Base-by-base conservation (phyloP, 2,888 invertebrate genomes). In the Phlogophora meticulosa region DNA sequence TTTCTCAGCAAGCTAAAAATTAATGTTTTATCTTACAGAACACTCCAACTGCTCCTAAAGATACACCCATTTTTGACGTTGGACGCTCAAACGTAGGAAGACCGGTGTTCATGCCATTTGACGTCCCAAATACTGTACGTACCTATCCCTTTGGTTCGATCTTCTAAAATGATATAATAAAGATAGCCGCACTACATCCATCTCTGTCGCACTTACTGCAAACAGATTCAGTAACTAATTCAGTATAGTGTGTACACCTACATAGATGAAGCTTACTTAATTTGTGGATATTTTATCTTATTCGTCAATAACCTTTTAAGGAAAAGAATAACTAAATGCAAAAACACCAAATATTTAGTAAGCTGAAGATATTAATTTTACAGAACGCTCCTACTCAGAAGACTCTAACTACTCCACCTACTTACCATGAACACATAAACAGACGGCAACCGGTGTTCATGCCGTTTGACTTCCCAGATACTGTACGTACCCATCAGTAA, bases 21-120 rank as follows among this genome's bases (percentile, higher is more conserved):
- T 1, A 22, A 40, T 4, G 20, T 32, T 13, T 10, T 17, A 10
- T 53, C 17, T 69, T 32, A 13, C 32, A 73, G 70, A 17, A 43
- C 1, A 2, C 32, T 40, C 7, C 4, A 7, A n/a, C 43, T 11
- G 20, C 36, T 28, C 28, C 36, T 7, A 15, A 15, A 32, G 13
- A 5, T 0, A 32, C 32, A 22, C 40, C n/a, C n/a, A 15, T 13
- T 0, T 10, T 1, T n/a, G n/a, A n/a, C n/a, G n/a, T n/a, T n/a
- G n/a, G n/a, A n/a, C n/a, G n/a, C n/a, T n/a, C n/a, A n/a, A n/a
- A n/a, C n/a, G n/a, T n/a, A 43, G 13, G 22, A 17, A 15, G 17
- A 57, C 20, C 28, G 11, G 28, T 32, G 1, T 42, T 40, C 9
- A 42, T 61, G 60, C 42, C 60, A 10, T 61, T 62, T 61, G 62